phyloP scores from a whole-genome alignment of 2,113 vertebrate genomes.

The Struthidea cinerea region DNA sequence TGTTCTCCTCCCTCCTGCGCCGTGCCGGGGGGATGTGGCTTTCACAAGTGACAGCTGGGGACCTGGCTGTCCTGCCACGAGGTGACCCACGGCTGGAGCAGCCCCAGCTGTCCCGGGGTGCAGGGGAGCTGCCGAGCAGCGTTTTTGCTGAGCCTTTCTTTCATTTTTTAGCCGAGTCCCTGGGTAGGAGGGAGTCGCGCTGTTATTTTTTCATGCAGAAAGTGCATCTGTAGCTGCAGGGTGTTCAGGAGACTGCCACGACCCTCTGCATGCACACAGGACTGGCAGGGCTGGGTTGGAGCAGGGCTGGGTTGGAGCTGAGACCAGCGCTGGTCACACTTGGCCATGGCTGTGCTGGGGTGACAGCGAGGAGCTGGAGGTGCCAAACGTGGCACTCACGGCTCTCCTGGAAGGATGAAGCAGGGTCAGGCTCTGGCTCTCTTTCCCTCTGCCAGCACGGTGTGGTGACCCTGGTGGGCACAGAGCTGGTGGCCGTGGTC shows the following conservation, averaged over 20 bases:
- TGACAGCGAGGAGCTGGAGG: background rate
- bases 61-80: background rate
- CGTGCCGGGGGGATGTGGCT: background rate
- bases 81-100: background rate
- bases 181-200: background rate
- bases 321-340: background rate
- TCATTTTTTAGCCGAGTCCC: background rate
- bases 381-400: accelerated
- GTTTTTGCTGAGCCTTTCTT: background rate
- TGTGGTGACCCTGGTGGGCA: accelerated
- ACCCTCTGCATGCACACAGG: background rate
- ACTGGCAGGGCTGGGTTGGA: background rate
- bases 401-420: background rate
- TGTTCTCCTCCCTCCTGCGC: background rate
- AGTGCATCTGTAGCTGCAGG: background rate
- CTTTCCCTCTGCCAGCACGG: accelerated
- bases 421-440: background rate
- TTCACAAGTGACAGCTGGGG: conserved; percentile 26
- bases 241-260: background rate
- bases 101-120: background rate
- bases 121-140: background rate
- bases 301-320: background rate
- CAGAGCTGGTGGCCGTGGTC: accelerated
- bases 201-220: background rate
- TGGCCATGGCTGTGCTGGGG: accelerated